A percentile compares a stretch with the other conserved stretches of the same genome.
Conservation (phyloP, 2,113 vertebrate species). For the Vulpes vulpes region DNA sequence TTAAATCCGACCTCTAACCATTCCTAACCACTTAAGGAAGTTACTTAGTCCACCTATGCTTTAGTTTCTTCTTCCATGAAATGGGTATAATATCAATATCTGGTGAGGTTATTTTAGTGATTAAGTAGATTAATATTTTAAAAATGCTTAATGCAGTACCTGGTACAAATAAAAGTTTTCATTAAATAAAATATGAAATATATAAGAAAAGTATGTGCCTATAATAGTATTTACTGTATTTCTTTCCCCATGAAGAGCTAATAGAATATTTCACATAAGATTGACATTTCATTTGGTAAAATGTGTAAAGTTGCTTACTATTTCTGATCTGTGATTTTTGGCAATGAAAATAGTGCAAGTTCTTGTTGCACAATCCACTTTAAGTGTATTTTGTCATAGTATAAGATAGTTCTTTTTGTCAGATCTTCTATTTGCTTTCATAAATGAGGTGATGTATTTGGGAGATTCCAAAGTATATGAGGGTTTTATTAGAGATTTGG, state of each 20-base stretch:
- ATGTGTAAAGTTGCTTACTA: neutral
- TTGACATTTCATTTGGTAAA: conserved; percentile 45
- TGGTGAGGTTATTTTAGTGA: neutral
- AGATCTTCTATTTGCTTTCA: conserved; percentile 4
- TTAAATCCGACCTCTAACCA: neutral
- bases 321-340: conserved; percentile 1
- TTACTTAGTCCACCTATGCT: neutral
- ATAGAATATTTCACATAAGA: neutral
- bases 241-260: neutral
- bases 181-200: conserved; percentile 52
- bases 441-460: conserved; percentile 20
- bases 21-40: neutral
- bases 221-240: neutral
- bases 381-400: neutral
- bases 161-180: neutral
- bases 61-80: conserved; percentile 39
- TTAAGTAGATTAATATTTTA: conserved; percentile 58
- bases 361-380: neutral
- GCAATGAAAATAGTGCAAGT: conserved; percentile 7
- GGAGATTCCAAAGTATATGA: neutral
- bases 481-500: conserved; percentile 3
- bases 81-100: neutral
- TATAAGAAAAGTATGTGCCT: neutral
- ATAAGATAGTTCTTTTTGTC: neutral
- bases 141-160: neutral